Evolutionary conservation across 2,888 invertebrate genomes (phyloP).

Genomic region (Pheosia gnoma): DNA sequence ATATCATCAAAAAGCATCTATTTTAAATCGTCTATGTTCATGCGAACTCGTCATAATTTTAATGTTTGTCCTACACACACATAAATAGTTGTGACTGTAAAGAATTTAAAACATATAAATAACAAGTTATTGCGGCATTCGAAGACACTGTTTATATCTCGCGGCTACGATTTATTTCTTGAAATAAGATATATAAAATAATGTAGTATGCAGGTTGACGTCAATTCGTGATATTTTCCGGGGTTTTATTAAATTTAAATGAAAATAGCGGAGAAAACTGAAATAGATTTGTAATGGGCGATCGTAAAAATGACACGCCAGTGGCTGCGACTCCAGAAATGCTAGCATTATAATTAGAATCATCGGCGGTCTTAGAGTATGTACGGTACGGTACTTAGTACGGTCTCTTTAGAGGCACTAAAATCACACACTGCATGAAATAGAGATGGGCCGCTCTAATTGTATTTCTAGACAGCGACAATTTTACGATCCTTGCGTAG

Average conservation of each 20-base stretch:
- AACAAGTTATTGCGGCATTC: constrained; percentile 59
- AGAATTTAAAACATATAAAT: constrained; percentile 59
- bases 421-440: too few species aligned
- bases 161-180: constrained; percentile 34
- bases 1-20: constrained; percentile 40
- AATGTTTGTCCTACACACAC: constrained; percentile 41
- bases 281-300: constrained; percentile 31
- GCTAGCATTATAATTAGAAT: constrained; percentile 10
- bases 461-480: too few species aligned
- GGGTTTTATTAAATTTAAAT: constrained; percentile 42
- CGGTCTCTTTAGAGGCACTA: not conserved
- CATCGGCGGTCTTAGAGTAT: not conserved
- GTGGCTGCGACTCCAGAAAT: constrained; percentile 7
- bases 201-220: constrained; percentile 48
- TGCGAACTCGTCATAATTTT: constrained; percentile 40
- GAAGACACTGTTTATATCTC: constrained; percentile 46
- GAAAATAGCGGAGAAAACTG: constrained; percentile 33
- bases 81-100: constrained; percentile 44
- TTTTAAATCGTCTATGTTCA: constrained; percentile 25
- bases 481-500: too few species aligned
- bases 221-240: constrained; percentile 40
- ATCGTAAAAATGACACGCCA: constrained; percentile 37
- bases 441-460: too few species aligned
- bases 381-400: too few species aligned
- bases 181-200: constrained; percentile 44